Evolutionary conservation across 2,797 vertebrate species (phyloP).

Genomic region (Cephalopachus bancanus): DNA sequence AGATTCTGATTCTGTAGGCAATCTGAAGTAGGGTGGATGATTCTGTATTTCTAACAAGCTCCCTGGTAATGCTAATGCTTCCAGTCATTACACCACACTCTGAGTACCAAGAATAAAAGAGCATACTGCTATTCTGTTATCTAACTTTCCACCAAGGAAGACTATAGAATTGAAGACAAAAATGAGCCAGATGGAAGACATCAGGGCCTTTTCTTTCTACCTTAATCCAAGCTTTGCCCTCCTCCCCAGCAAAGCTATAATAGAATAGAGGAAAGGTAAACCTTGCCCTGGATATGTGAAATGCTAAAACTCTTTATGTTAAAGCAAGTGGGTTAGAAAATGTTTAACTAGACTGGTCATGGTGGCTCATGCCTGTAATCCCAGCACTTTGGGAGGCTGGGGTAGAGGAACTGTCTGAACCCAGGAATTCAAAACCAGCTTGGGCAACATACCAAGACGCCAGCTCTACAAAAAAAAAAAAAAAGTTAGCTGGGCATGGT

Average conservation of each 20-base stretch:
- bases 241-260: background rate
- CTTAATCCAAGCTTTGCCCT: no score
- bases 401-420: no score
- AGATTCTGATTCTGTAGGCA: background rate
- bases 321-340: background rate
- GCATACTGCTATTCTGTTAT: background rate
- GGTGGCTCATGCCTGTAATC: no score
- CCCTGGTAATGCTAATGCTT: background rate
- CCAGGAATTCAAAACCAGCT: no score
- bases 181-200: background rate
- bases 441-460: no score
- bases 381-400: no score
- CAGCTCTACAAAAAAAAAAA: no score
- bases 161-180: background rate
- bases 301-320: background rate
- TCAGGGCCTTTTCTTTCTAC: background rate
- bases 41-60: background rate
- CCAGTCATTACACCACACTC: background rate
- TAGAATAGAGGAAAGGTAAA: background rate
- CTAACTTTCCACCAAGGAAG: background rate
- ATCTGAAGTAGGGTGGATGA: background rate
- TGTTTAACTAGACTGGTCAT: background rate
- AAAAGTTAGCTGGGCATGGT: no score
- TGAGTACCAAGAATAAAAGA: background rate
- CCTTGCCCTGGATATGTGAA: background rate